Conservation (phyloP, 2,113 vertebrate species). For the Grantiella picta region DNA sequence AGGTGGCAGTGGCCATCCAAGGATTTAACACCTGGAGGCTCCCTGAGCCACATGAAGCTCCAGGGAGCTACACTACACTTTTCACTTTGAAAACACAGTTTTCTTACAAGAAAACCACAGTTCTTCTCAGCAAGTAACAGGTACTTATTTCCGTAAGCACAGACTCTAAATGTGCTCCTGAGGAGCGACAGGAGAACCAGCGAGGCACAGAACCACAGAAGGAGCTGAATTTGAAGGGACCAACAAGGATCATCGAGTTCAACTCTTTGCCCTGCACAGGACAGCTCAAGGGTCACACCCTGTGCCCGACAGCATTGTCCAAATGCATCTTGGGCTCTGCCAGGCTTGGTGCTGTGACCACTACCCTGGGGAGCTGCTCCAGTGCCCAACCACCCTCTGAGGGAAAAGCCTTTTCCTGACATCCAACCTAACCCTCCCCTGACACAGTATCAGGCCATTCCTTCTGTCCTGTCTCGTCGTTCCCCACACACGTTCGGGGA, state of each 20-base stretch:
- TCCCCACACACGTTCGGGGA: neutral
- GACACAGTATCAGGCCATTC: neutral
- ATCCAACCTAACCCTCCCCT: accelerated
- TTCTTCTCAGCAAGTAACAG: accelerated
- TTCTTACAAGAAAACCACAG: accelerated
- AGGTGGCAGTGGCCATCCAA: neutral
- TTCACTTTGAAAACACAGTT: accelerated
- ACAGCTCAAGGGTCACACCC: neutral
- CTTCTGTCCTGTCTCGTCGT: too few relatives aligned
- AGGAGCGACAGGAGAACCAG: neutral
- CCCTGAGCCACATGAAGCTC: neutral
- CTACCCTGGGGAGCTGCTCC: neutral
- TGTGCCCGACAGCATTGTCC: accelerated
- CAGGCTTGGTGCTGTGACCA: neutral
- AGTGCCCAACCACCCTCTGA: neutral
- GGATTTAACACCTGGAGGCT: accelerated
- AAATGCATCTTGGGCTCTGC: accelerated
- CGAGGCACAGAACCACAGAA: neutral
- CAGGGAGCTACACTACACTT: accelerated
- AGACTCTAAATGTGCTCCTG: accelerated
- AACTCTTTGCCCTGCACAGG: neutral
- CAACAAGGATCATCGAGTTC: accelerated
- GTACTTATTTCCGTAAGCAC: accelerated
- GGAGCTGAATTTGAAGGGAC: accelerated
- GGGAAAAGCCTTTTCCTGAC: neutral